Base-by-base conservation (phyloP, 2,113 vertebrate species). In the Poeciliopsis occidentalis region DNA sequence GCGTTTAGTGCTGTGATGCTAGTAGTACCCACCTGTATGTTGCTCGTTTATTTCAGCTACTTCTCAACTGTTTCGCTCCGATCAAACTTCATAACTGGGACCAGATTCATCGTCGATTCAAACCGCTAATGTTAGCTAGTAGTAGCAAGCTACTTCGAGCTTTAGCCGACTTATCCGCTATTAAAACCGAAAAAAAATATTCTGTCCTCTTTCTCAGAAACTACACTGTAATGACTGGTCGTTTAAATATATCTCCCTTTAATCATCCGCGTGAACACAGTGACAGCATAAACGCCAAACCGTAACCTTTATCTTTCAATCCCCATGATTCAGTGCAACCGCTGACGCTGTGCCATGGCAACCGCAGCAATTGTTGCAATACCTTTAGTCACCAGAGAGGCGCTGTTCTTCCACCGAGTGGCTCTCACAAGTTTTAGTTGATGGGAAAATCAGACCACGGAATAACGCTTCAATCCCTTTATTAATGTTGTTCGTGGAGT, bases 281-380 rank as follows among this genome's bases (percentile, higher is more conserved):
- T 17, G 29, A 54, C 19, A 2, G 12, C 4, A 6, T 1, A 4
- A 47, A 15, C 2, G 32, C 44, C 11, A 24, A 17, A 22, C 8
- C 27, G 44, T 51, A 60, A 6, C 26, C n/a, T 41, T 60, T 32
- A 39, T 60, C 26, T 31, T 60, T 30, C 26, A 15, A 62, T 78
- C 69, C 81, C 78, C 82, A 37, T 8, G 73, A 65, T 76, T 47
- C 74, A 54, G 69, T 70, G 71, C n/a, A 17, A 29, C 61, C 61
- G 19, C 63, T 73, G 93, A 94, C 93, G 92, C 93, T 37, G 85
- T 67, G 75, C 92, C 94, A 95, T 95, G 93, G 93, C 93, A 95
- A 95, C 94, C 84, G 26, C 69, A 73, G 71, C 24, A 3, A 30
- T 15, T 3, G 41, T 6, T 83, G 80, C 71, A 87, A 13, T 80